phyloP scores from a whole-genome alignment of 2,888 invertebrate genomes.

The Hololepta plana region DNA sequence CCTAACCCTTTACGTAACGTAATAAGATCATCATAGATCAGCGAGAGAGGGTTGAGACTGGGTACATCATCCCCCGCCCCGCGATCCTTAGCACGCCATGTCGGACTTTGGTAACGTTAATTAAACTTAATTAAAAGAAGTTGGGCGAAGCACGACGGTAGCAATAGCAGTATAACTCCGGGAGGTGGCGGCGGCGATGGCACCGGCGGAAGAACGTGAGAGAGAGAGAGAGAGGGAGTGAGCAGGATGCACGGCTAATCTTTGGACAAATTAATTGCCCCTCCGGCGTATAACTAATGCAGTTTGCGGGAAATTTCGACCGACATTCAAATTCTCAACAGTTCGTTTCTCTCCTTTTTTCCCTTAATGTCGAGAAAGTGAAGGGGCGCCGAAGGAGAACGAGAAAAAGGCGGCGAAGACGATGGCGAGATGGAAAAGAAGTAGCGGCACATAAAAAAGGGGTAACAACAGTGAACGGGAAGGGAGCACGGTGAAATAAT shows the following conservation, averaged over 20 bases:
- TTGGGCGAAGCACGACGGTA: slow-evolving; percentile 17
- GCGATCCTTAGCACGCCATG: slow-evolving; percentile 20
- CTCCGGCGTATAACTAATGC: slow-evolving; percentile 26
- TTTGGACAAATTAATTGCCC: slow-evolving; percentile 31
- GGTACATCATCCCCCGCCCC: slow-evolving; percentile 8
- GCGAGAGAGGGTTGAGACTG: slow-evolving; percentile 6
- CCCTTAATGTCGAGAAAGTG: too few species aligned
- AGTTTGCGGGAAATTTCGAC: too few species aligned
- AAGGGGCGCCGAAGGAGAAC: too few species aligned
- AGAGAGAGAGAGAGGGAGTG: slow-evolving; percentile 23
- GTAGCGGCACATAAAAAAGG: too few species aligned
- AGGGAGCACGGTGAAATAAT: slow-evolving; percentile 9
- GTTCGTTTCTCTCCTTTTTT: too few species aligned
- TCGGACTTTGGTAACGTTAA: slow-evolving; percentile 31
- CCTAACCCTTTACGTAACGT: slow-evolving; percentile 12
- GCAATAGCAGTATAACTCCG: slow-evolving; percentile 4
- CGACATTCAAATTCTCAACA: slow-evolving; percentile 5
- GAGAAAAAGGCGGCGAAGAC: too few species aligned
- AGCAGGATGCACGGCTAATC: slow-evolving; percentile 29
- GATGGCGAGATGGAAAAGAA: too few species aligned
- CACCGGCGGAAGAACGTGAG: too few species aligned
- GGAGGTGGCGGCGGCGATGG: background rate
- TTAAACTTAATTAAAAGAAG: slow-evolving; percentile 33
- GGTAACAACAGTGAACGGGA: slow-evolving; percentile 6
- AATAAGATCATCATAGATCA: slow-evolving; percentile 22